Conservation (phyloP, 2,113 vertebrate genomes). For the Dicentrarchus labrax region DNA sequence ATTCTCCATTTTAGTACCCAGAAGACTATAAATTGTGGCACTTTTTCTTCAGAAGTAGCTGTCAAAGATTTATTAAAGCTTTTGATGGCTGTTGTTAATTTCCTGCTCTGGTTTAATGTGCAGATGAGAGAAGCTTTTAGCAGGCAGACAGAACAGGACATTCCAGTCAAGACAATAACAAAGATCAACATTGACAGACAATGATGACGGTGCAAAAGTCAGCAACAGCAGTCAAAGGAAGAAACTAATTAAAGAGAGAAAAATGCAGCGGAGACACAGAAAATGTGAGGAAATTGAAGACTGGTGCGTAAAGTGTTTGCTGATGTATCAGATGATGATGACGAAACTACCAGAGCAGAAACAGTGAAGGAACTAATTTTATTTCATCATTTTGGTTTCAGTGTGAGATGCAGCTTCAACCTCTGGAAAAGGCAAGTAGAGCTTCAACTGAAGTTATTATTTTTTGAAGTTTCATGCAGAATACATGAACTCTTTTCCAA, state of each 20-base stretch:
- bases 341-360: not conserved
- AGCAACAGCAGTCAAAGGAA: not conserved
- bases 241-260: not conserved
- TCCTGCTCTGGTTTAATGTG: conserved; percentile 27
- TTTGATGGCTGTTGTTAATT: not conserved
- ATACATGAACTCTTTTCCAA: not conserved
- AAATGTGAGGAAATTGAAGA: not conserved
- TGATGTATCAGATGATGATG: not conserved
- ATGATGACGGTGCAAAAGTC: not conserved
- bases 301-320: not conserved
- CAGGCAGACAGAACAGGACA: not conserved
- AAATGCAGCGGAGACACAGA: not conserved
- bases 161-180: not conserved
- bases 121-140: not conserved
- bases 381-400: not conserved
- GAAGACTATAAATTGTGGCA: not conserved
- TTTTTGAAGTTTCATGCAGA: not conserved
- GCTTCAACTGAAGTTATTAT: not conserved
- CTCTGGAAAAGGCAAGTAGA: not conserved
- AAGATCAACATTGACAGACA: not conserved
- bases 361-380: no score
- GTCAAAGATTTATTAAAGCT: conserved; percentile 6
- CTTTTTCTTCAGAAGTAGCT: not conserved
- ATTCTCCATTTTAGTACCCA: not conserved
- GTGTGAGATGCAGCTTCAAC: not conserved